phyloP scores from a whole-genome alignment of 2,888 invertebrate species.

The Merodon equestris region DNA sequence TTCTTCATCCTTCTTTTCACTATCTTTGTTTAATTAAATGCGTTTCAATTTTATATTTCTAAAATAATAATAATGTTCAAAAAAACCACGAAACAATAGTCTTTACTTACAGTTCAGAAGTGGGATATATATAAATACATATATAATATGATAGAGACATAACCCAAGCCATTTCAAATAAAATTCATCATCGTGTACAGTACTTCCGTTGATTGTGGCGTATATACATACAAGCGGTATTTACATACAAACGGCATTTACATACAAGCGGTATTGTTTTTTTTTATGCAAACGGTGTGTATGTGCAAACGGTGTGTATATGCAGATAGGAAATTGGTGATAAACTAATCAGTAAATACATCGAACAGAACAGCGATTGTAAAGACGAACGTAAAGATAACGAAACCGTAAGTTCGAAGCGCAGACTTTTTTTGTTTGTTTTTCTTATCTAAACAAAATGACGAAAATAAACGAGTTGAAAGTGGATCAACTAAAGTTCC shows the following conservation, averaged over 20 bases:
- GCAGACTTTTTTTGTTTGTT: neutral
- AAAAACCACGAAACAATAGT: neutral
- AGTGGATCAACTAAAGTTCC: conserved; percentile 25
- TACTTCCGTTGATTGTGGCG: conserved; percentile 9
- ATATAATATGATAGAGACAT: neutral
- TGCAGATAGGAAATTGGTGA: conserved; percentile 2
- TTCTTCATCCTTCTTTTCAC: too few relatives aligned
- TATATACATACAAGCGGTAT: conserved; percentile 9
- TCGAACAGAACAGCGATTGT: conserved; percentile 2
- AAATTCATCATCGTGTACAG: neutral
- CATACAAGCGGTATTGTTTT: neutral
- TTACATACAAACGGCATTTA: too few relatives aligned
- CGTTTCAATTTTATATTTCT: too few relatives aligned
- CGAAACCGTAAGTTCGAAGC: too few relatives aligned
- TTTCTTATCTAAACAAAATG: conserved; percentile 4
- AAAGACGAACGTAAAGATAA: conserved; percentile 7
- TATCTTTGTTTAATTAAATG: too few relatives aligned
- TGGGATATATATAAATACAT: conserved; percentile 8
- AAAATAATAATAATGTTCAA: too few relatives aligned
- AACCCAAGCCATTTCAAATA: conserved; percentile 3
- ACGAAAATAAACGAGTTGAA: conserved; percentile 11
- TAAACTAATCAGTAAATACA: conserved; percentile 4
- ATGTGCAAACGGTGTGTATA: conserved; percentile 19
- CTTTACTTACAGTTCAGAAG: conserved; percentile 15
- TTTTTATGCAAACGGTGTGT: conserved; percentile 16